A percentile compares a stretch with the other conserved stretches of the same genome.
These are phyloP conservation scores for Erethizon dorsatum DNA, from an alignment of 2,797 vertebrate genomes.

Conservation along the genomic window DNA sequence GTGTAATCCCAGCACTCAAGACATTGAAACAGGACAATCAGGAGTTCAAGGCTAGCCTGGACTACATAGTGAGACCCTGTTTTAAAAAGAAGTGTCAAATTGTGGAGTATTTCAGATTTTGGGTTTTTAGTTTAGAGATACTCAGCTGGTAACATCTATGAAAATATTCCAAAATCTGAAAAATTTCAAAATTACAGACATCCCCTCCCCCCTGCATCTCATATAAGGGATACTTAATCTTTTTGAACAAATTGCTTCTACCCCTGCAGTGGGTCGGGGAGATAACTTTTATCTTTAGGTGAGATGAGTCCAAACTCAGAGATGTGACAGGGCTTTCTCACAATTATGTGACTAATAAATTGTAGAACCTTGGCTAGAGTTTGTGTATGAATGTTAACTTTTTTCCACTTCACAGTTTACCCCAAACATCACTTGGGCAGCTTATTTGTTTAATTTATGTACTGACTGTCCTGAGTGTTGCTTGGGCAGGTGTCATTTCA, in stretches of 20 bases:
- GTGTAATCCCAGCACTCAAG: not conserved
- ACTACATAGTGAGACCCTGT: not conserved
- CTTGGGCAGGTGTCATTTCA: not conserved
- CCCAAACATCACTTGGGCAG: not conserved
- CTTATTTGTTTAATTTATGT: not conserved
- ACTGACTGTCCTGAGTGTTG: not conserved
- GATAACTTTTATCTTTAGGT: conserved; percentile 1
- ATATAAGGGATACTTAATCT: not conserved
- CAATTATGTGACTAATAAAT: not conserved
- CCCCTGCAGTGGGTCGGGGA: not conserved
- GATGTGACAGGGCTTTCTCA: not conserved
- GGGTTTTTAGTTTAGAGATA: not conserved
- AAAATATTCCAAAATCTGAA: not conserved
- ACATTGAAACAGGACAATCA: not conserved
- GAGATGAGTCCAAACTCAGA: not conserved
- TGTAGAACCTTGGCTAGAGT: not conserved
- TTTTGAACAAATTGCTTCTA: conserved; percentile 5
- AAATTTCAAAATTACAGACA: not conserved
- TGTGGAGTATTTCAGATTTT: not conserved
- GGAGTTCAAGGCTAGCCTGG: not conserved
- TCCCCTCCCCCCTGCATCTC: not conserved
- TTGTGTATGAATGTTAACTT: not conserved
- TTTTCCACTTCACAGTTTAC: not conserved
- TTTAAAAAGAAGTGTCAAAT: not conserved
- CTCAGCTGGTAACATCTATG: not conserved